Evolutionary conservation across 2,888 invertebrate genomes (phyloP).

Genomic region (Tiphia femorata): DNA sequence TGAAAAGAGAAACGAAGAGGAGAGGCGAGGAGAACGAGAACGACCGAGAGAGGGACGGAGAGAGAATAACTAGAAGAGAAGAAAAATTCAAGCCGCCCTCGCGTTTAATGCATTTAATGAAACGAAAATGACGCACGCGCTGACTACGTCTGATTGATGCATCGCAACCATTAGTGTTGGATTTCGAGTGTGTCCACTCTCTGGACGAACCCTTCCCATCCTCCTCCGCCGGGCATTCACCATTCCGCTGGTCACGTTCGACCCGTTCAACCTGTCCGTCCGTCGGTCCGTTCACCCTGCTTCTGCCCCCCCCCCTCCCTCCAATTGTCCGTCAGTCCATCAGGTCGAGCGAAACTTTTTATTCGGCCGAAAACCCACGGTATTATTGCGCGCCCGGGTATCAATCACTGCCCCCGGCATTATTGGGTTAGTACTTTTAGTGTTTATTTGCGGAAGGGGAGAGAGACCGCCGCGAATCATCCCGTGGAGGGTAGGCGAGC

Average conservation of each 20-base stretch:
- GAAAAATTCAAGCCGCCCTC: background rate
- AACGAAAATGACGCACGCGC: conserved; percentile 46
- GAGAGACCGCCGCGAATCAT: conserved; percentile 6
- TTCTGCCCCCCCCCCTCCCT: too few relatives aligned
- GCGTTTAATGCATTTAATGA: conserved; percentile 34
- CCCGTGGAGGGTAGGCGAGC: background rate
- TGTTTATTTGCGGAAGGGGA: conserved; percentile 37
- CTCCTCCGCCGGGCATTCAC: conserved; percentile 9
- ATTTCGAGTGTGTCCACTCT: conserved; percentile 17
- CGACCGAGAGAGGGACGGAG: background rate
- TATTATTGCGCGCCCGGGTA: conserved; percentile 45
- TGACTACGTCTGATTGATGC: conserved; percentile 44
- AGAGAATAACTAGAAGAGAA: conserved; percentile 9
- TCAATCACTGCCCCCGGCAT: conserved; percentile 52
- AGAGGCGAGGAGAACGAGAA: conserved; percentile 10
- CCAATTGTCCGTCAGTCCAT: conserved; percentile 29
- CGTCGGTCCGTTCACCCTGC: background rate
- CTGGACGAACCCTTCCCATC: too few relatives aligned
- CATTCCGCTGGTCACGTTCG: conserved; percentile 25
- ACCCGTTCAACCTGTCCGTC: conserved; percentile 8
- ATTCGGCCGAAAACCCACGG: conserved; percentile 25
- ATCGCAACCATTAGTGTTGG: conserved; percentile 42
- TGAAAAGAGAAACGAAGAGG: conserved; percentile 5
- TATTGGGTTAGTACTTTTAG: conserved; percentile 51
- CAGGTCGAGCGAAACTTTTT: conserved; percentile 34